Conservation (phyloP, 2,113 vertebrate species). For the Enhydra lutris region DNA sequence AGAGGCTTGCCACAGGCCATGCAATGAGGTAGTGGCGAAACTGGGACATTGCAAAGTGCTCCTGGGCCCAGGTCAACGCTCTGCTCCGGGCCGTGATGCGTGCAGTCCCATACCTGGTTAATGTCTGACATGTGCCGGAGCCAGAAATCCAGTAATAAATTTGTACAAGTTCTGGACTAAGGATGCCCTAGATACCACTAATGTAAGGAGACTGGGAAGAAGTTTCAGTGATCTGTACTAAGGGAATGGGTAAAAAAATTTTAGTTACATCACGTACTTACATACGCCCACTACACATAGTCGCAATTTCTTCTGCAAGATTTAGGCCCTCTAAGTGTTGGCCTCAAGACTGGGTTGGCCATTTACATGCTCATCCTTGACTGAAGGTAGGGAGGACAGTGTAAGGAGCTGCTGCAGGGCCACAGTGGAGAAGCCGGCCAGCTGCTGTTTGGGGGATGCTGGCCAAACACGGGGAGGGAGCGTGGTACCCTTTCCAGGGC, state of each 20-base stretch:
- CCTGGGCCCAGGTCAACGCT: not conserved
- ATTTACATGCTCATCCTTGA: not conserved
- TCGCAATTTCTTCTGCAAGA: not conserved
- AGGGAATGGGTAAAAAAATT: not conserved
- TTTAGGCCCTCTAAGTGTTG: not conserved
- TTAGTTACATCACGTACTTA: not conserved
- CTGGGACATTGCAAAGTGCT: not conserved
- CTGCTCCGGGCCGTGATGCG: not conserved
- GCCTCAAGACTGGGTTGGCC: not conserved
- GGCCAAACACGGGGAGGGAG: not conserved
- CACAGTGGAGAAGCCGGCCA: fast-evolving
- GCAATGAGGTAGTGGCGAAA: not conserved
- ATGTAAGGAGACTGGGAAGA: not conserved
- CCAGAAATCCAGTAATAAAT: not conserved
- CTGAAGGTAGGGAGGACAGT: not conserved
- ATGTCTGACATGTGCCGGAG: not conserved
- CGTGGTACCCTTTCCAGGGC: not conserved
- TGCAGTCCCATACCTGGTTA: not conserved
- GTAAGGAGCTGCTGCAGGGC: not conserved
- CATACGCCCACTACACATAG: not conserved
- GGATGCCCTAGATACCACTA: not conserved
- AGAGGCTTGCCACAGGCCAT: not conserved
- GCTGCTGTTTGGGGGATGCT: not conserved
- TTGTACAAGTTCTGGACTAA: not conserved
- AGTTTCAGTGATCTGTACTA: not conserved